Conservation (phyloP, 2,797 vertebrate genomes). For the Coregonus sp. region DNA sequence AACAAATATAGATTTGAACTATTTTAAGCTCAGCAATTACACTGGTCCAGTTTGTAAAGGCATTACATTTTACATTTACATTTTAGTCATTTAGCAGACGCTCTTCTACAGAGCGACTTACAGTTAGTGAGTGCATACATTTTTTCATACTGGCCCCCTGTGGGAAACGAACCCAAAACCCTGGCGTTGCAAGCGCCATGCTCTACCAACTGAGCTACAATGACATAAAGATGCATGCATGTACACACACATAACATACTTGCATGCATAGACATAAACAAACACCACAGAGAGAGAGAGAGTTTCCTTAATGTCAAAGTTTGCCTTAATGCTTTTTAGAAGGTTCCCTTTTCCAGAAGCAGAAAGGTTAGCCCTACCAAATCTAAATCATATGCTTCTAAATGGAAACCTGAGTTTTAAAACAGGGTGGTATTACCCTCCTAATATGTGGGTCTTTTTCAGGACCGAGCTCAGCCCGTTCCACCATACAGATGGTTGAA, state of each 20-base stretch:
- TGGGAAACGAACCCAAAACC: too few relatives aligned
- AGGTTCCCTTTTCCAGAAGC: too few relatives aligned
- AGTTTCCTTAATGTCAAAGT: too few relatives aligned
- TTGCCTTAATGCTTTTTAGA: too few relatives aligned
- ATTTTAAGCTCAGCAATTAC: not conserved
- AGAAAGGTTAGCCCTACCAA: too few relatives aligned
- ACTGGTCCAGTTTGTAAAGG: not conserved
- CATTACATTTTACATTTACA: not conserved
- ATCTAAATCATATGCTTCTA: conserved; percentile 30
- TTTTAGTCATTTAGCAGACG: too few relatives aligned
- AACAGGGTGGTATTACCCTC: conserved; percentile 25
- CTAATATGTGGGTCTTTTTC: conserved; percentile 21
- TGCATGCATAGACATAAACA: too few relatives aligned
- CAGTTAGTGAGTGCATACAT: too few relatives aligned
- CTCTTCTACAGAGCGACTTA: too few relatives aligned
- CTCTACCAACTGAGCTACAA: not conserved
- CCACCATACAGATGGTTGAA: conserved; percentile 29
- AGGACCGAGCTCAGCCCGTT: not conserved
- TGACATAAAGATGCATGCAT: not conserved
- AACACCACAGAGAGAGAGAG: too few relatives aligned
- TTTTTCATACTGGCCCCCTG: too few relatives aligned
- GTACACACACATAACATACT: not conserved
- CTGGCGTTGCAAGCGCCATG: too few relatives aligned
- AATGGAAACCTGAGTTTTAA: conserved; percentile 55
- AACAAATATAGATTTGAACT: conserved; percentile 22